Conservation (phyloP, 2,113 vertebrate genomes). For the Hyperopisus bebe region DNA sequence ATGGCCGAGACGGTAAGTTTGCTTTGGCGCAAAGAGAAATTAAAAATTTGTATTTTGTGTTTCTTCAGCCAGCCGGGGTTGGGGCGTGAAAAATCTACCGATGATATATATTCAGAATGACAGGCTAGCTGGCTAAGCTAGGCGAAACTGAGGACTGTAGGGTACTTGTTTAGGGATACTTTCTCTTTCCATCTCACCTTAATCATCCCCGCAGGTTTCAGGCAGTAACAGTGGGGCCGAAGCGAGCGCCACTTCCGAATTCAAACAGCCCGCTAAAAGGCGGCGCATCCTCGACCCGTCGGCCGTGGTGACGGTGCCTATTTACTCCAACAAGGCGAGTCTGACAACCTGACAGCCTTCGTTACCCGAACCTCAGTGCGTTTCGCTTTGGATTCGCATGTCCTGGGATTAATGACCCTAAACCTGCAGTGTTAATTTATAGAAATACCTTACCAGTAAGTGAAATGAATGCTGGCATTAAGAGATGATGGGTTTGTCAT, state of each 20-base stretch:
- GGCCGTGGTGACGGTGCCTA: constrained; percentile 44
- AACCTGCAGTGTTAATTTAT: neutral
- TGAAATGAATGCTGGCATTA: neutral
- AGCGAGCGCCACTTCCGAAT: neutral
- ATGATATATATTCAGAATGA: neutral
- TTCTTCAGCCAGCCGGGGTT: neutral
- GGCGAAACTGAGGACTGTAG: neutral
- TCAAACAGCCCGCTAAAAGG: constrained; percentile 50
- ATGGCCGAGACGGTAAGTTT: neutral
- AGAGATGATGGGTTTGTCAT: neutral
- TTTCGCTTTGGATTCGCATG: neutral
- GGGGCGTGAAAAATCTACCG: neutral
- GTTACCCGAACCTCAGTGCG: neutral
- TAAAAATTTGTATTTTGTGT: neutral
- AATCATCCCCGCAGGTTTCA: constrained; percentile 18
- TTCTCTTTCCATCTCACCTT: neutral
- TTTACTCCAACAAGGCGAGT: constrained; percentile 61
- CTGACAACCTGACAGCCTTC: neutral
- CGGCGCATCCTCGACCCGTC: constrained; percentile 55
- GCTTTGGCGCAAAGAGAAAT: neutral
- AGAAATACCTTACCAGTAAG: neutral
- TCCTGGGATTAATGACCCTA: neutral
- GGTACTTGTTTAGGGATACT: too few relatives aligned
- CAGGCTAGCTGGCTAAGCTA: neutral
- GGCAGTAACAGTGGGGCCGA: constrained; percentile 30